Conservation (phyloP, 1,140 invertebrate species). For the Cecropterus lyciades region DNA sequence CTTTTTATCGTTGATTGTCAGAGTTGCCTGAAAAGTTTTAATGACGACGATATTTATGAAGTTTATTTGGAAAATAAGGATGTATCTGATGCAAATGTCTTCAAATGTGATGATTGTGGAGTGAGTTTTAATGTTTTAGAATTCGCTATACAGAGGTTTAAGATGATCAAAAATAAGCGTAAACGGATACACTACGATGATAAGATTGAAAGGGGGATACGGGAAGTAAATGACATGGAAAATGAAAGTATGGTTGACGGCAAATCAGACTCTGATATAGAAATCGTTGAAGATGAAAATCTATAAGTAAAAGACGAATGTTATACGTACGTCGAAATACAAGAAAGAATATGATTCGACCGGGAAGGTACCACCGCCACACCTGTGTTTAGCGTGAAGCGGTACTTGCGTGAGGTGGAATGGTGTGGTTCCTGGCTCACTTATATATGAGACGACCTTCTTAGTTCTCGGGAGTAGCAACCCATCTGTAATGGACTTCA, state of each 20-base stretch:
- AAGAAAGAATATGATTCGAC: too few species aligned
- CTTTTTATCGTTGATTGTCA: conserved; percentile 57
- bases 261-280: neutral
- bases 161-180: conserved; percentile 18
- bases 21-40: conserved; percentile 62
- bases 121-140: conserved; percentile 57
- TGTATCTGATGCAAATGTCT: conserved; percentile 50
- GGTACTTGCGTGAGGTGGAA: too few species aligned
- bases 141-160: conserved; percentile 62
- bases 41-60: conserved; percentile 49
- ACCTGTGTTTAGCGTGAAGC: too few species aligned
- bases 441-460: too few species aligned
- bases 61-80: conserved; percentile 53
- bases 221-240: neutral
- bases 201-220: neutral
- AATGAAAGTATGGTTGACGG: neutral
- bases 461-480: too few species aligned
- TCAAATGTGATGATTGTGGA: conserved; percentile 58
- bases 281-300: neutral
- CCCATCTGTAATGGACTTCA: too few species aligned
- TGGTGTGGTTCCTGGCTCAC: too few species aligned
- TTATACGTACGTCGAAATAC: too few species aligned
- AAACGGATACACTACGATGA: neutral
- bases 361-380: too few species aligned
- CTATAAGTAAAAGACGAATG: too few species aligned